Evolutionary conservation across 2,113 vertebrate genomes (phyloP), one percentile per base, ranked within the genome.

Genomic region (Malurus elegans): DNA sequence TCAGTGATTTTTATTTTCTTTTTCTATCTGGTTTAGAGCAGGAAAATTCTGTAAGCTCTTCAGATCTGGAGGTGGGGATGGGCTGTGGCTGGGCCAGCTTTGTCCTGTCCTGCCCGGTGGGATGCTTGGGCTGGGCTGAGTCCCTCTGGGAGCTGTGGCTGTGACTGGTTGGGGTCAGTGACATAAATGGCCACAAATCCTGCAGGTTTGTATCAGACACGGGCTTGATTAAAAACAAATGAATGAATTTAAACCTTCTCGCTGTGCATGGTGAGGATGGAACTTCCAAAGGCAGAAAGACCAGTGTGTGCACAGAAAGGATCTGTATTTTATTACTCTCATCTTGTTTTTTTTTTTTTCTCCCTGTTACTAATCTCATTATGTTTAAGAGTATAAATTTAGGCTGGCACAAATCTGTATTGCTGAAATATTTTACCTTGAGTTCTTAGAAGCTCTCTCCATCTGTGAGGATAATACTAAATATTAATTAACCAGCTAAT

Each of bases 401-500:
- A 95, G 84, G 92, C 85, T 95, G 94, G 87, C 92, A 88, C 56
- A 82, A 94, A 95, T 95, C 85, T 76, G 92, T 93, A 95, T 90
- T 88, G 75, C 94, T 96, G 83, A 96, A 95, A 94, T 95, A 93
- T 97, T 96, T 97, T 92, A 97, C 95, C 94, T 90, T 93, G 70
- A 88, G 71, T 94, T 92, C 85, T 92, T 69, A 79, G 87, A 88
- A 92, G 78, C 85, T 82, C 28, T 88, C 78, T 94, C 95, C 88
- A 95, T 94, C 90, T 96, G 92, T 90, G 85, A 90, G 85, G 85
- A 90, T 92, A 96, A 94, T 95, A 66, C 67, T 56, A 92, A 96
- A 90, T 95, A 95, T 95, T 96, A 97, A 96, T 97, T 96, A 95
- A 91, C 92, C 36, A 90, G 60, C 56, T 97, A 96, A 97, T 93